These are phyloP conservation scores for Sweltsa coloradensis DNA, from an alignment of 1,140 invertebrate genomes.

Conservation along the genomic window DNA sequence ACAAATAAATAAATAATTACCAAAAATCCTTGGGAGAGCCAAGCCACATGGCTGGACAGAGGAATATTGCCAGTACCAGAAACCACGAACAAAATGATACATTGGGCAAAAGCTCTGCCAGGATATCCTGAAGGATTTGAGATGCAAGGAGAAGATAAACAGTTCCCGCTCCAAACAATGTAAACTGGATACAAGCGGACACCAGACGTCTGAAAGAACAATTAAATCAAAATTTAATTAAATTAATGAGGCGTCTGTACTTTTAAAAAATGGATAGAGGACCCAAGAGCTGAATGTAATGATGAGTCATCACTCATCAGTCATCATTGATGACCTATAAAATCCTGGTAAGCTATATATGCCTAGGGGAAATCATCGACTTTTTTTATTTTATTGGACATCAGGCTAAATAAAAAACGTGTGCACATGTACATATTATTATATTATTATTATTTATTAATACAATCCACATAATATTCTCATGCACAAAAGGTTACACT, in stretches of 20 bases:
- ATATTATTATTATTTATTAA: too few species aligned
- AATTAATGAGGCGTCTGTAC: background rate
- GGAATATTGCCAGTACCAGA: conserved; percentile 41
- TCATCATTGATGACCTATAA: background rate
- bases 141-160: conserved; percentile 56
- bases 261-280: conserved; percentile 13
- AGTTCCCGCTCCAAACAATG: conserved; percentile 52
- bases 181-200: conserved; percentile 41
- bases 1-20: conserved; percentile 29
- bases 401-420: too few species aligned
- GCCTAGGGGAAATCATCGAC: too few species aligned
- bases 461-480: too few species aligned
- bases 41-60: conserved; percentile 52
- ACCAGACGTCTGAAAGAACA: conserved; percentile 30
- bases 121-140: conserved; percentile 44
- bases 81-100: conserved; percentile 47
- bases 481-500: too few species aligned
- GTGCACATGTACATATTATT: too few species aligned
- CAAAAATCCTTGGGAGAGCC: conserved; percentile 61
- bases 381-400: too few species aligned
- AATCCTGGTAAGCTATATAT: too few species aligned
- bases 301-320: too few species aligned
- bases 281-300: background rate
- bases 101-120: conserved; percentile 29
- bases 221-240: conserved; percentile 3